These are phyloP conservation scores for Seriola quinqueradiata DNA, from an alignment of 2,113 vertebrate species.

Conservation along the genomic window DNA sequence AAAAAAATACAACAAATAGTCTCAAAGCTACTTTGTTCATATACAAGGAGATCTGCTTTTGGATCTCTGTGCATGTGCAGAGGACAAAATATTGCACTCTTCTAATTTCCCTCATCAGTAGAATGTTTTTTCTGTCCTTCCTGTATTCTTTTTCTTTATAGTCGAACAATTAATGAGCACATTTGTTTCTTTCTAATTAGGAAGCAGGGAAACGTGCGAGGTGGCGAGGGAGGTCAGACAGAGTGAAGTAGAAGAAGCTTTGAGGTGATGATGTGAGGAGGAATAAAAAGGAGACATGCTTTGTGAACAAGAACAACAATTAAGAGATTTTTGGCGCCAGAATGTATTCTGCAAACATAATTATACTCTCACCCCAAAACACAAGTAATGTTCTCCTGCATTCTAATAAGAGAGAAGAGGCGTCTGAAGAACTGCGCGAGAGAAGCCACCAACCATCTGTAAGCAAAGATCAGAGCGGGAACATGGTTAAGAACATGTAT, in stretches of 20 bases:
- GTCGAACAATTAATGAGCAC: constrained; percentile 34
- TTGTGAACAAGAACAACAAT: constrained; percentile 36
- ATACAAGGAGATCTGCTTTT: neutral
- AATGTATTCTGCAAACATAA: constrained; percentile 45
- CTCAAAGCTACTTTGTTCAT: constrained; percentile 10
- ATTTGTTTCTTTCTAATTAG: constrained; percentile 54
- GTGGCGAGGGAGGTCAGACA: constrained; percentile 21
- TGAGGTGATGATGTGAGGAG: constrained; percentile 20
- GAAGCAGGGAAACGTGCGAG: neutral
- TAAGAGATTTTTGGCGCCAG: constrained; percentile 20
- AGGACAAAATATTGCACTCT: constrained; percentile 21
- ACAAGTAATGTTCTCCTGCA: constrained; percentile 19
- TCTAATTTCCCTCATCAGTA: constrained; percentile 11
- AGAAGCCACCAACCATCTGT: neutral
- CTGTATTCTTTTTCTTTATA: neutral
- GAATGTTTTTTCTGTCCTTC: neutral
- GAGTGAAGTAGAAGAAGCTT: constrained; percentile 10
- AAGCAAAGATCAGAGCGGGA: constrained; percentile 4
- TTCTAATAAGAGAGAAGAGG: neutral
- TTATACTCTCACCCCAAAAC: constrained; percentile 19
- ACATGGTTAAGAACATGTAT: neutral
- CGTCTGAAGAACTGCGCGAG: neutral
- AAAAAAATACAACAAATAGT: constrained; percentile 1
- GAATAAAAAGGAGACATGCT: constrained; percentile 9
- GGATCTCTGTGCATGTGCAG: neutral